Percentiles rank a stretch among this genome's conserved stretches.
Conservation (phyloP, 2,113 vertebrate species). For the Coregonus clupeaformis region DNA sequence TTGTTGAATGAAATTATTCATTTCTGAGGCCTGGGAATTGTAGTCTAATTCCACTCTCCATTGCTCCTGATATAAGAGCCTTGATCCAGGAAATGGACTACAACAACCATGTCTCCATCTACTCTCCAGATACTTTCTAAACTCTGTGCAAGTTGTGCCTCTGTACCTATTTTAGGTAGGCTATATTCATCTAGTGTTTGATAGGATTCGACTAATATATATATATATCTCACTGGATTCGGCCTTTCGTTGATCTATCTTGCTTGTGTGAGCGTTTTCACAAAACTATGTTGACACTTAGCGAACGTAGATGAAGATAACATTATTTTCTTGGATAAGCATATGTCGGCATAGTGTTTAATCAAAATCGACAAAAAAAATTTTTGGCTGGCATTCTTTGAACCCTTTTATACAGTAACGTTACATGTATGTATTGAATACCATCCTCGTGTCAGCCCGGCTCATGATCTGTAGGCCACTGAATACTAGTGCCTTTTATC, state of each 20-base stretch:
- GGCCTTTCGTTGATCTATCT: conserved; percentile 26
- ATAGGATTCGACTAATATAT: neutral
- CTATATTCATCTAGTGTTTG: conserved; percentile 58
- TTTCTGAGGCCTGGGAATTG: conserved; percentile 77
- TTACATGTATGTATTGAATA: no score
- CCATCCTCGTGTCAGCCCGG: no score
- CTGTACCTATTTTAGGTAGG: conserved; percentile 62
- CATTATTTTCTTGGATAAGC: no score
- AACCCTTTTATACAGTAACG: no score
- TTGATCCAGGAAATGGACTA: conserved; percentile 67
- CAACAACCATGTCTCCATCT: conserved; percentile 71
- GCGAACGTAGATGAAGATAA: neutral
- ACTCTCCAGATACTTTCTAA: conserved; percentile 77
- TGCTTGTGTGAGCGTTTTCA: conserved; percentile 13
- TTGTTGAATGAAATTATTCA: conserved; percentile 72
- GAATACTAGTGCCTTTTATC: no score
- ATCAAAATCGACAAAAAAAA: no score
- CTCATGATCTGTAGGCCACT: no score
- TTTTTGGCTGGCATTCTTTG: no score
- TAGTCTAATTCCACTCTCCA: conserved; percentile 62
- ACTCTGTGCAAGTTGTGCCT: conserved; percentile 78
- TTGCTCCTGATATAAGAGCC: accelerated
- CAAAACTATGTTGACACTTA: conserved; percentile 15
- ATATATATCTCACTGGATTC: neutral
- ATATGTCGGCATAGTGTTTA: no score